Evolutionary conservation across 2,888 invertebrate species (phyloP), one percentile per base, ranked within the genome.

Genomic region (Emmelina monodactyla): DNA sequence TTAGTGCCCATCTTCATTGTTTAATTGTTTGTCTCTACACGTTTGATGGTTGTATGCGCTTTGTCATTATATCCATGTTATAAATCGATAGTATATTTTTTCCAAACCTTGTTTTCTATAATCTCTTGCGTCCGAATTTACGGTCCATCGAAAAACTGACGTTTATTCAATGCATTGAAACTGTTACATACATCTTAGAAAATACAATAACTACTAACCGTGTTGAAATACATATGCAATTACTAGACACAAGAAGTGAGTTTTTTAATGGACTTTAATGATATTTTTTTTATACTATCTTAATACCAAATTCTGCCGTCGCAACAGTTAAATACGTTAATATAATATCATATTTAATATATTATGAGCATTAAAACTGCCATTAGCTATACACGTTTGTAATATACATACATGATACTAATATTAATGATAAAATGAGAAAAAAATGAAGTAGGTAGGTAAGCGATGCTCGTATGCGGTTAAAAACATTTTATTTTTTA

Each of bases 301-400:
- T 32, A 37, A 32, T 33, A 44, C 44, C 35, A 42, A 25, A 25
- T 29, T 28, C 33, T 33, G 31, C 33, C 38, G 40, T 41, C 49
- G 42, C 47, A 46, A 25, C 25, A 25, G 6, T n/a, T 10, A 7
- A n/a, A 11, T n/a, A 25, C 9, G n/a, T n/a, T 38, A 40, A 55
- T 49, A 45, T 50, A 51, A 52, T 57, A 62, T 60, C 60, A 61
- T 19, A 19, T 19, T 5, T 19, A 9, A 19, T 19, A n/a, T 19
- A 25, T 3, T 25, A 10, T 25, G 62, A 71, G 65, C 69, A 63
- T 71, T 58, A 49, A 62, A 66, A 79, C 78, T 79, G 78, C 78
- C 78, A 79, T 65, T 79, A 79, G 73, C 57, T 64, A 55, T 56
- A 65, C 60, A 68, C 58, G 58, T 60, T 58, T 68, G 57, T 69